A percentile compares a stretch with the other conserved stretches of the same genome.
phyloP scores from a whole-genome alignment of 2,888 invertebrate genomes.

The Tenthredo mesomela region DNA sequence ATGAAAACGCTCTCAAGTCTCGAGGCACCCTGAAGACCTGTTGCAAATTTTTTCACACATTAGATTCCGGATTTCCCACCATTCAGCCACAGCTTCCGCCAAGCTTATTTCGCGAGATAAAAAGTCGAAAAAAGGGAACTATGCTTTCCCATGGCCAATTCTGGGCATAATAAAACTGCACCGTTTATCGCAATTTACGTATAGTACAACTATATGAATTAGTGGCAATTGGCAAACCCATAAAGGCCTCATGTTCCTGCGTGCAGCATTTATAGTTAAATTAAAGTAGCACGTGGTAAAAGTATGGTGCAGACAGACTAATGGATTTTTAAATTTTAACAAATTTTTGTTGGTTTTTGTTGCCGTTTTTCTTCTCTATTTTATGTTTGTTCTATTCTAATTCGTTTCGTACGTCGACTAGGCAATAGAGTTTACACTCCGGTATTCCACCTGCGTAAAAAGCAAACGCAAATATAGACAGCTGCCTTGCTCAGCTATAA shows the following conservation, averaged over 20 bases:
- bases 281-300: neutral
- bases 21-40: neutral
- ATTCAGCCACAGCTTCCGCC: neutral
- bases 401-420: neutral
- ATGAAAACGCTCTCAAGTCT: neutral
- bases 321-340: neutral
- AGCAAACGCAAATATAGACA: constrained; percentile 8
- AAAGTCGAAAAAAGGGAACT: neutral
- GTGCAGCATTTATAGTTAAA: neutral
- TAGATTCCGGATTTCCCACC: neutral
- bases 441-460: constrained; percentile 1
- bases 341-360: neutral
- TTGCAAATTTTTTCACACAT: neutral
- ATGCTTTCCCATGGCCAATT: neutral
- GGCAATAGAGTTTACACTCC: neutral
- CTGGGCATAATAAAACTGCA: neutral
- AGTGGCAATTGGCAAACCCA: constrained; percentile 26
- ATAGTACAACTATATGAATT: neutral
- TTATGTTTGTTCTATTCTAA: neutral
- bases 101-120: neutral
- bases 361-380: neutral
- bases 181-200: neutral
- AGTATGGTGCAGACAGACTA: neutral
- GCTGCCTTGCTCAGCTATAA: neutral
- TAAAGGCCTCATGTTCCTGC: neutral